Conservation (phyloP, 37 sponge, comb jelly and placozoan species). For the Tethya wilhelma region DNA sequence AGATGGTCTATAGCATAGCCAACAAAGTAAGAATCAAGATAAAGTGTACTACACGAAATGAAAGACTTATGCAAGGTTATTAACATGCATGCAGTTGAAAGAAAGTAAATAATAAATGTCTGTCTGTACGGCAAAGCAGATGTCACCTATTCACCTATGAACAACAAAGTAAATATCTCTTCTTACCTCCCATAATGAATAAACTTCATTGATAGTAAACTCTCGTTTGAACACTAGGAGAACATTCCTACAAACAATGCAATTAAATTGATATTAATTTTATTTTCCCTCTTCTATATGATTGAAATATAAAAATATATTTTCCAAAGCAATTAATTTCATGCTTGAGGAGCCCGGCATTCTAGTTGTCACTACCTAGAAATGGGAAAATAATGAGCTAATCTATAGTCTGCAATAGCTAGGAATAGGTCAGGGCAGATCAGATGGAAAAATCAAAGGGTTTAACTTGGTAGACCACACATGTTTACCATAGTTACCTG, state of each 20-base stretch:
- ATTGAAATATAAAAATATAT: neutral
- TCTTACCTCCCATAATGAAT: slow-evolving; percentile 46
- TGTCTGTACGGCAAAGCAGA: too few species aligned
- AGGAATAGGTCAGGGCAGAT: neutral
- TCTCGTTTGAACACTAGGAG: slow-evolving; percentile 50
- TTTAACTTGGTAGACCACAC: too few species aligned
- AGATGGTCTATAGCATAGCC: slow-evolving; percentile 34
- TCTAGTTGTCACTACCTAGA: too few species aligned
- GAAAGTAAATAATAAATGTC: too few species aligned
- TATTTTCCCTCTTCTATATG: neutral
- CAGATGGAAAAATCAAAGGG: neutral
- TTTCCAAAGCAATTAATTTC: too few species aligned
- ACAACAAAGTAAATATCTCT: neutral
- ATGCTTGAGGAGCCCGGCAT: too few species aligned
- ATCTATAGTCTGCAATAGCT: too few species aligned
- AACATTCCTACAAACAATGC: slow-evolving; percentile 16
- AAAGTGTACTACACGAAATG: neutral
- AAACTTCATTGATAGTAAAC: slow-evolving; percentile 21
- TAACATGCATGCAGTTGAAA: neutral
- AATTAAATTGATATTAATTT: too few species aligned
- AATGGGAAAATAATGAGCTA: too few species aligned
- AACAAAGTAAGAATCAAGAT: neutral
- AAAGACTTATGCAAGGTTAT: neutral
- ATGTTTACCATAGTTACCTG: slow-evolving; percentile 18
- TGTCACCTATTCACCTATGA: too few species aligned